These are phyloP conservation scores for Halotydeus destructor DNA, from an alignment of 1,140 invertebrate species.

Conservation along the genomic window DNA sequence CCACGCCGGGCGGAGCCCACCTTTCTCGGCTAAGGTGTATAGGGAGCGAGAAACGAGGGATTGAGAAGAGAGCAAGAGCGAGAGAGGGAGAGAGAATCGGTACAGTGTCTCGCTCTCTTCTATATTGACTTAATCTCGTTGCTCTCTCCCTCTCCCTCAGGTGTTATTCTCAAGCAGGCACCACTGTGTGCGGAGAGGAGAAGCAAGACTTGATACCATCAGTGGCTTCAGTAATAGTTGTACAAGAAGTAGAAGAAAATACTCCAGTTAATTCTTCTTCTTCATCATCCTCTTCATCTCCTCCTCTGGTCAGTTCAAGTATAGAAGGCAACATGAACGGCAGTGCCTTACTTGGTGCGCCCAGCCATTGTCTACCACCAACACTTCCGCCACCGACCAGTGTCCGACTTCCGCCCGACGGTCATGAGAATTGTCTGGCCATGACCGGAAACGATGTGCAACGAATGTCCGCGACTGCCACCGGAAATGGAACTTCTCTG, in stretches of 20 bases:
- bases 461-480: background rate
- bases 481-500: background rate
- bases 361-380: background rate
- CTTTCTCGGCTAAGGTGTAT: no score
- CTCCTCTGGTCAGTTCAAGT: constrained; percentile 2
- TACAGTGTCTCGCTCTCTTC: no score
- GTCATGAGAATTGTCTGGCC: background rate
- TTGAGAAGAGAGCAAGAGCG: no score
- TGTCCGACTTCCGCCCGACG: constrained; percentile 1
- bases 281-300: constrained; percentile 4
- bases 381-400: background rate
- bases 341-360: background rate
- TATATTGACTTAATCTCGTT: no score
- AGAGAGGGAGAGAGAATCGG: no score
- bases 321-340: background rate
- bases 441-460: background rate
- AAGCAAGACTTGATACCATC: no score
- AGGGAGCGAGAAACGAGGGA: no score
- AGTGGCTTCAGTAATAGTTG: no score
- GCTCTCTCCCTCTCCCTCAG: no score
- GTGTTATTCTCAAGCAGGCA: no score
- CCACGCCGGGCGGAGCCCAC: no score
- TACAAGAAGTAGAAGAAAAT: constrained; percentile 2
- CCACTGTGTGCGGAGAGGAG: no score
- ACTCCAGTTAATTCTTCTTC: constrained; percentile 3